A percentile compares a stretch with the other conserved stretches of the same genome.
Conservation (phyloP, 2,888 invertebrate species). For the Rhagonycha lutea region DNA sequence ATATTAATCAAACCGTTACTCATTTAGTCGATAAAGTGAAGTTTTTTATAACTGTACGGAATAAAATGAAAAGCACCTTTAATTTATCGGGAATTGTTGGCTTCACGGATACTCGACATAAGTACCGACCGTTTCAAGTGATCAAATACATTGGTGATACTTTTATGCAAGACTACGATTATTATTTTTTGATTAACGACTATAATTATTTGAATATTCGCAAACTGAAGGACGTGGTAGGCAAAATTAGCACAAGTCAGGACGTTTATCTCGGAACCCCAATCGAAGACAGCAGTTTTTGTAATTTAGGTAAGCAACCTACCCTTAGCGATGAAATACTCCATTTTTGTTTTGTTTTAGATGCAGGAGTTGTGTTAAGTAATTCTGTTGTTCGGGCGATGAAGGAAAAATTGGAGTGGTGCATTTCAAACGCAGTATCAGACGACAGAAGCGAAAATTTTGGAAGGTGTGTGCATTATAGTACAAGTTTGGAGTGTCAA, state of each 20-base stretch:
- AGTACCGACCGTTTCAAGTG: conserved; percentile 83
- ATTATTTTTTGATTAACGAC: conserved; percentile 88
- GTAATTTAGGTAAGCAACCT: conserved; percentile 64
- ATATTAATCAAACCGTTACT: conserved; percentile 87
- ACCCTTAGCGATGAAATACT: neutral
- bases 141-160: conserved; percentile 89
- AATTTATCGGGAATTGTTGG: conserved; percentile 69
- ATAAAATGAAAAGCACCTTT: conserved; percentile 49
- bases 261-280: conserved; percentile 83
- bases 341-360: conserved; percentile 49
- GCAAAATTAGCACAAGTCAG: conserved; percentile 80
- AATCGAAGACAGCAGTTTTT: conserved; percentile 65
- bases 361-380: conserved; percentile 86
- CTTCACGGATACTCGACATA: conserved; percentile 78
- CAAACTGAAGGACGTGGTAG: conserved; percentile 71
- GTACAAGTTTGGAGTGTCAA: conserved; percentile 67
- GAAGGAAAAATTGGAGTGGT: conserved; percentile 83
- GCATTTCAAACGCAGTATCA: conserved; percentile 83
- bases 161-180: conserved; percentile 88
- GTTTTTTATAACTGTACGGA: conserved; percentile 56
- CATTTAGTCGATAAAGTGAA: conserved; percentile 81
- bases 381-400: conserved; percentile 83
- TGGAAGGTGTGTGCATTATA: conserved; percentile 82
- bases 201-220: conserved; percentile 83
- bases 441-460: conserved; percentile 84